These are phyloP conservation scores for Pachycephus smyrnensis DNA, from an alignment of 2,888 invertebrate genomes.

Conservation along the genomic window DNA sequence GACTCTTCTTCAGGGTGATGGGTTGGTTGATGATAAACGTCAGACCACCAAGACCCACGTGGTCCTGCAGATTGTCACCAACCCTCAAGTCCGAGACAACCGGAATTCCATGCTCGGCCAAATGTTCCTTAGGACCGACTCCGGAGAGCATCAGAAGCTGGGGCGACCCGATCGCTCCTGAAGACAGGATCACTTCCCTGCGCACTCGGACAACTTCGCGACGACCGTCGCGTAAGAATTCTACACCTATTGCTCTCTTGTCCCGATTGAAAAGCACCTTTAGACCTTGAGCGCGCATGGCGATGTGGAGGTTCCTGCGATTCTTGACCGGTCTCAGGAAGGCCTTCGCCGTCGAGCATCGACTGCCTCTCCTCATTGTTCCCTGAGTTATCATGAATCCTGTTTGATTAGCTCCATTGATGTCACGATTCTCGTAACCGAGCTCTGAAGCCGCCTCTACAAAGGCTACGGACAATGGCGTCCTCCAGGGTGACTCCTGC, in stretches of 20 bases:
- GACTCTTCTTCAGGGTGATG: conserved; percentile 80
- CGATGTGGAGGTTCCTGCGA: conserved; percentile 82
- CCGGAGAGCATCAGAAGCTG: conserved; percentile 94
- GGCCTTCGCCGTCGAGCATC: conserved; percentile 89
- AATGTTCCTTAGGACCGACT: conserved; percentile 83
- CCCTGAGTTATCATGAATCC: conserved; percentile 91
- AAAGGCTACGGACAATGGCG: conserved; percentile 85
- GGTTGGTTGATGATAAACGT: conserved; percentile 87
- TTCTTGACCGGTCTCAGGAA: conserved; percentile 85
- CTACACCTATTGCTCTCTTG: conserved; percentile 81
- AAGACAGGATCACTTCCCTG: conserved; percentile 85
- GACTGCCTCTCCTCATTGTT: conserved; percentile 84
- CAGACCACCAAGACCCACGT: conserved; percentile 86
- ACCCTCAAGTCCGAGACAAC: conserved; percentile 82
- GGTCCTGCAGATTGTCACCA: conserved; percentile 88
- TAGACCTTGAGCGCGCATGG: conserved; percentile 81
- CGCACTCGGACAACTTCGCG: conserved; percentile 71
- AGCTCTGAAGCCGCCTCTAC: conserved; percentile 85
- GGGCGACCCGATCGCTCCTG: conserved; percentile 90
- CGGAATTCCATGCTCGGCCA: conserved; percentile 79
- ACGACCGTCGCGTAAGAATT: conserved; percentile 77
- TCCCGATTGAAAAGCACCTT: conserved; percentile 78
- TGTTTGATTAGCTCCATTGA: conserved; percentile 85
- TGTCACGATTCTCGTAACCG: conserved; percentile 84
- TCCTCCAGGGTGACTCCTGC: conserved; percentile 86